Evolutionary conservation across 1,140 invertebrate genomes (phyloP).

Genomic region (Spodoptera litura): DNA sequence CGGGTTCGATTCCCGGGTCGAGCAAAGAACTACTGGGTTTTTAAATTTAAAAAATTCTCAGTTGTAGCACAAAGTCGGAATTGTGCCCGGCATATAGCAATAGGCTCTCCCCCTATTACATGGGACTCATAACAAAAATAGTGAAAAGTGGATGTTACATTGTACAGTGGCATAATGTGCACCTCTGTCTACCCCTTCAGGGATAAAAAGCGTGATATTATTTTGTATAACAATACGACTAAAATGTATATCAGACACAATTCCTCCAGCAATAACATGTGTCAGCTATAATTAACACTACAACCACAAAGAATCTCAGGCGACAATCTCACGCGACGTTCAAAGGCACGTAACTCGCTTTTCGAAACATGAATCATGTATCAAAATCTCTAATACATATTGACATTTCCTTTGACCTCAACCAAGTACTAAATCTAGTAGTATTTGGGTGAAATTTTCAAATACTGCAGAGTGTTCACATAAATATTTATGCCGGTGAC

Average conservation of each 20-base stretch:
- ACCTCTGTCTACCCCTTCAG: too few species aligned
- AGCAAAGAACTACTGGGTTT: too few species aligned
- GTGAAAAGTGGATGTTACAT: too few species aligned
- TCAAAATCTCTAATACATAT: conserved; percentile 31
- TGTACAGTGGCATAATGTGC: too few species aligned
- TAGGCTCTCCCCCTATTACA: too few species aligned
- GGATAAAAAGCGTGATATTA: too few species aligned
- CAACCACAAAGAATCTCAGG: conserved; percentile 5
- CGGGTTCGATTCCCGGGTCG: too few species aligned
- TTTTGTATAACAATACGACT: too few species aligned
- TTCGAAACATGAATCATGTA: conserved; percentile 30
- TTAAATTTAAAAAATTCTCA: too few species aligned
- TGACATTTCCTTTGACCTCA: conserved; percentile 13
- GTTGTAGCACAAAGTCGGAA: too few species aligned
- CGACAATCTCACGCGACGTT: conserved; percentile 12
- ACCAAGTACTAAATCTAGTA: conserved; percentile 6
- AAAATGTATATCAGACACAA: not conserved
- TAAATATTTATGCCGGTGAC: conserved; percentile 55
- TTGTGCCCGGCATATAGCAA: too few species aligned
- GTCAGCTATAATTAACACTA: conserved; percentile 2
- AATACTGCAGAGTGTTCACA: conserved; percentile 49
- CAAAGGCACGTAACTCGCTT: conserved; percentile 9
- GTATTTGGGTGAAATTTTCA: conserved; percentile 19
- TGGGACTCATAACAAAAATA: too few species aligned
- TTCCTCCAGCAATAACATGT: not conserved